Evolutionary conservation across 1,140 invertebrate genomes (phyloP).

Genomic region (Zophobas morio): DNA sequence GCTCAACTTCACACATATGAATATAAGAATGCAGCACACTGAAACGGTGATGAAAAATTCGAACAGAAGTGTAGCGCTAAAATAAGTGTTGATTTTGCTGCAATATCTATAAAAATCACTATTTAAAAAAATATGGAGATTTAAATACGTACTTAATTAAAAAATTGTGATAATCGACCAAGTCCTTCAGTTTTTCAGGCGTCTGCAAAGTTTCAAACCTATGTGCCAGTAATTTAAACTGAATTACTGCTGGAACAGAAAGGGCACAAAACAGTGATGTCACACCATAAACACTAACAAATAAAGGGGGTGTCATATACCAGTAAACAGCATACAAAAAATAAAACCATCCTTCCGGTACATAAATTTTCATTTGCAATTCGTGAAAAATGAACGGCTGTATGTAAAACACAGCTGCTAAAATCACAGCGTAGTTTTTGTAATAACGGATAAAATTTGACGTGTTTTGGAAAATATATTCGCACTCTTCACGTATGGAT

Average conservation of each 20-base stretch:
- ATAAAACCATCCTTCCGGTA: slow-evolving; percentile 17
- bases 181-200: background rate
- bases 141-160: background rate
- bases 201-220: slow-evolving; percentile 6
- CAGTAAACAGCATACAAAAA: slow-evolving; percentile 5
- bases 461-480: background rate
- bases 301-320: slow-evolving; percentile 10
- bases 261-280: slow-evolving; percentile 8
- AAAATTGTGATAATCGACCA: no score
- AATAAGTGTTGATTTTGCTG: slow-evolving; percentile 4
- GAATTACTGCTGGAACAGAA: background rate
- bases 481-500: background rate
- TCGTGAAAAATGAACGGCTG: slow-evolving; percentile 15
- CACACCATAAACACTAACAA: slow-evolving; percentile 7
- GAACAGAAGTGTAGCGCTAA: background rate
- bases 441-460: background rate
- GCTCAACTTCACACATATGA: background rate
- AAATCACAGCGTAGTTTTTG: slow-evolving; percentile 2
- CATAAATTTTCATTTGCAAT: slow-evolving; percentile 22
- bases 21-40: slow-evolving; percentile 16
- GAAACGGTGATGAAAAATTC: slow-evolving; percentile 19
- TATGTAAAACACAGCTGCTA: slow-evolving; percentile 1
- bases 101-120: slow-evolving; percentile 1
- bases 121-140: no score
- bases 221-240: slow-evolving; percentile 9